phyloP scores from a whole-genome alignment of 2,797 vertebrate genomes.

The Coilia nasus region DNA sequence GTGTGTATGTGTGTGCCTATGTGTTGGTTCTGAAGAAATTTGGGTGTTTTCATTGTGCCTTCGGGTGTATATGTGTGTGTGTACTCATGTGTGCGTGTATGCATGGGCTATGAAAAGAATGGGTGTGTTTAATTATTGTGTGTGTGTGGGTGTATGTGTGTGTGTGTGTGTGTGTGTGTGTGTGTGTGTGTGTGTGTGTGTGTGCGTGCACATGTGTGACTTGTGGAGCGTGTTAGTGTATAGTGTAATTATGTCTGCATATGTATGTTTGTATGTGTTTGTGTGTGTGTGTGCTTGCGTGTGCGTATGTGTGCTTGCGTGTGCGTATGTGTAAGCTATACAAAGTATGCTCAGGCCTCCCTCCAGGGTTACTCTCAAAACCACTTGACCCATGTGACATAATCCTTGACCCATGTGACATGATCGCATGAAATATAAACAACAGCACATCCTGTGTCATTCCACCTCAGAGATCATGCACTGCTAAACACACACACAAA shows the following conservation, averaged over 20 bases:
- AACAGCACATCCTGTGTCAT: background rate
- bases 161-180: background rate
- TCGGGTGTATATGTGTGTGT: background rate
- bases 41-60: no score
- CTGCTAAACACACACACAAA: background rate
- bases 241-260: no score
- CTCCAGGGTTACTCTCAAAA: background rate
- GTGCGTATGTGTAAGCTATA: background rate
- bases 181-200: background rate
- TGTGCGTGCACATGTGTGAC: background rate
- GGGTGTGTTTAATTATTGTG: background rate
- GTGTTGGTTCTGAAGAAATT: background rate
- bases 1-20: background rate
- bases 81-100: background rate
- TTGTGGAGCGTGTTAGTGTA: no score
- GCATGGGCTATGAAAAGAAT: no score
- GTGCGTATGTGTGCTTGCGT: background rate
- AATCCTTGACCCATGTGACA: background rate
- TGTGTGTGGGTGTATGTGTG: background rate
- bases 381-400: background rate
- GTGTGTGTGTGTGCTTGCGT: background rate
- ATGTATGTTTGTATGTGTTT: background rate
- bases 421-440: slow-evolving; percentile 16
- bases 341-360: background rate
- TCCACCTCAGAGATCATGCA: background rate